phyloP scores from a whole-genome alignment of 2,113 vertebrate species.

The Salvelinus namaycush region DNA sequence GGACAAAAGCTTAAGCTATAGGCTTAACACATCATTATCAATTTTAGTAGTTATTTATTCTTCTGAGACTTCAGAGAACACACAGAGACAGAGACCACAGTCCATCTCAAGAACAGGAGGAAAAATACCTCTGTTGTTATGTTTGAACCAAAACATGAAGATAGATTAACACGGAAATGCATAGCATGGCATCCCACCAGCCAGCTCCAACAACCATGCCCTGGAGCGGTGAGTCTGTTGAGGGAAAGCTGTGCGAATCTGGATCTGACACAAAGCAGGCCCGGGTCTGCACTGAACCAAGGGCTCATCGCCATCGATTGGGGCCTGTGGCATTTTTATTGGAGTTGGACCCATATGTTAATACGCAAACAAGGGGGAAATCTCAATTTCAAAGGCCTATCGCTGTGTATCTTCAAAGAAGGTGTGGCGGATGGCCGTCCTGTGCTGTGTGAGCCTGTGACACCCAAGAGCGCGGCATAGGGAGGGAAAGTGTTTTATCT shows the following conservation, averaged over 20 bases:
- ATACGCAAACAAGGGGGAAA: conserved; percentile 29
- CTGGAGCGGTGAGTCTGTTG: neutral
- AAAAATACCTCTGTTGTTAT: neutral
- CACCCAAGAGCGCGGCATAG: conserved; percentile 30
- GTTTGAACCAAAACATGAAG: neutral
- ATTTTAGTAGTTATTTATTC: too few relatives aligned
- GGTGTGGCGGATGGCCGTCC: conserved; percentile 1
- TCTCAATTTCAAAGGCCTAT: conserved; percentile 34
- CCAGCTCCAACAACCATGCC: neutral
- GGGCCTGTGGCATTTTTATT: conserved; percentile 24
- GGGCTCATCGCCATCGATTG: conserved; percentile 11
- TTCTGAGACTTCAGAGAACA: too few relatives aligned
- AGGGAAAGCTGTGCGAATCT: conserved; percentile 18
- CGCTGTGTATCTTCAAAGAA: conserved; percentile 20
- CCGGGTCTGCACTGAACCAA: neutral
- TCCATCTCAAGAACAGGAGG: neutral
- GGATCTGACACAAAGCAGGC: conserved; percentile 13
- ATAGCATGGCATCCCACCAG: neutral
- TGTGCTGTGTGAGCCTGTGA: conserved; percentile 16
- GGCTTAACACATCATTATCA: too few relatives aligned
- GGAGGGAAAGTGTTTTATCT: conserved; percentile 46
- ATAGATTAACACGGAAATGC: conserved; percentile 20
- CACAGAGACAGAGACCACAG: neutral
- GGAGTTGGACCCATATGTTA: conserved; percentile 40
- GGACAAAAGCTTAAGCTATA: too few relatives aligned